These are phyloP conservation scores for Perognathus longimembris DNA, from an alignment of 2,113 vertebrate species.

Conservation along the genomic window DNA sequence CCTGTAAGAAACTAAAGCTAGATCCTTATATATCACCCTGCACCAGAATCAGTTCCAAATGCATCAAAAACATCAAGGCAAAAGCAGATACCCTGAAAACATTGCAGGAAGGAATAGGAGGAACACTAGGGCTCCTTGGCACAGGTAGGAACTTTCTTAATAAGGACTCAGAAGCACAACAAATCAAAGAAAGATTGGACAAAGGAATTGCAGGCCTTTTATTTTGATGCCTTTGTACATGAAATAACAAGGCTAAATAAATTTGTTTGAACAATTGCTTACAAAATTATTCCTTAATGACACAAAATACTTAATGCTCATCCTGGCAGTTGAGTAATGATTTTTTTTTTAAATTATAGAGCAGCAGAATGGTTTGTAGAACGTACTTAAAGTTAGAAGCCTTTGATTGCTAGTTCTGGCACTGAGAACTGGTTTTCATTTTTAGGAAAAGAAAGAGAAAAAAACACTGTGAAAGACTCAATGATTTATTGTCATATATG, in stretches of 20 bases:
- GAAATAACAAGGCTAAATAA: slow-evolving; percentile 3
- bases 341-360: slow-evolving; percentile 36
- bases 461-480: background rate
- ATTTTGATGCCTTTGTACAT: background rate
- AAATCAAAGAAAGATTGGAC: no score
- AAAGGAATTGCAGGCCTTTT: no score
- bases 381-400: background rate
- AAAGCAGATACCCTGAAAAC: no score
- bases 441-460: background rate
- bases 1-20: no score
- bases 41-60: no score
- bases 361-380: background rate
- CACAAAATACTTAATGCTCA: background rate
- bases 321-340: background rate
- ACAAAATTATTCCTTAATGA: slow-evolving; percentile 12
- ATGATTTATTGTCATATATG: background rate
- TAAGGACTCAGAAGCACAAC: no score
- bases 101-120: no score
- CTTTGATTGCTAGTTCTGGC: background rate
- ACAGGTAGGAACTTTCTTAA: no score
- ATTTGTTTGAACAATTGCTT: slow-evolving; percentile 28
- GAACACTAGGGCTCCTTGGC: no score
- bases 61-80: no score
- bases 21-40: no score
- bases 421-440: slow-evolving; percentile 14